Percentiles rank a stretch among this genome's conserved stretches.
phyloP scores from a whole-genome alignment of 1,140 invertebrate species.

The Drosophila miranda region DNA sequence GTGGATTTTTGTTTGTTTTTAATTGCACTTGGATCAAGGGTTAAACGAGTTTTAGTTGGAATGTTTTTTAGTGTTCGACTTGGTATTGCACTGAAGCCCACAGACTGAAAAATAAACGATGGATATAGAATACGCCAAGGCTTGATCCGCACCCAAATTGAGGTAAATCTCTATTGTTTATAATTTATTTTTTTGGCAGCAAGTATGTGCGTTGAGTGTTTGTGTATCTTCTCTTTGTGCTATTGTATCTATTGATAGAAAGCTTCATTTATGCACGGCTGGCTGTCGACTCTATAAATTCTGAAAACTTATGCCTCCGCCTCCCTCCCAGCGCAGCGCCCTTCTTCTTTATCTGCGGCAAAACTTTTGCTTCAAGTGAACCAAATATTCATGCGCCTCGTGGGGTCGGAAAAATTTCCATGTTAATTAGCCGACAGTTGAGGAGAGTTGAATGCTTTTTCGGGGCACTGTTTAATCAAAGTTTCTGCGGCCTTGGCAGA shows the following conservation, averaged over 20 bases:
- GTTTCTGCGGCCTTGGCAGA: slow-evolving; percentile 39
- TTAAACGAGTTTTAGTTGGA: slow-evolving; percentile 24
- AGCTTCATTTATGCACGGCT: slow-evolving; percentile 45
- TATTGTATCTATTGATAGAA: slow-evolving; percentile 40
- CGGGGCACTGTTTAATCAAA: slow-evolving; percentile 35
- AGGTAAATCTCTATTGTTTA: slow-evolving; percentile 45
- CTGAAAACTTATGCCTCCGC: slow-evolving; percentile 42
- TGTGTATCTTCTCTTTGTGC: slow-evolving; percentile 12
- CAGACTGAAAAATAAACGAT: slow-evolving; percentile 32
- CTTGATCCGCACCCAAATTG: slow-evolving; percentile 22
- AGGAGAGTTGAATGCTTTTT: slow-evolving; percentile 6
- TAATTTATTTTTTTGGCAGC: slow-evolving; percentile 32
- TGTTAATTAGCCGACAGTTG: slow-evolving; percentile 48
- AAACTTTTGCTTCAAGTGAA: slow-evolving; percentile 25
- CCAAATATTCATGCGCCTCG: background rate
- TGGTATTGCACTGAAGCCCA: slow-evolving; percentile 60
- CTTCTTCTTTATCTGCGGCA: slow-evolving; percentile 6
- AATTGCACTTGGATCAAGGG: slow-evolving; percentile 48
- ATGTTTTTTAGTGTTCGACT: slow-evolving; percentile 41
- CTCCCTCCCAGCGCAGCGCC: background rate
- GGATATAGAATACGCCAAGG: background rate
- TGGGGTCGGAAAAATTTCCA: slow-evolving; percentile 37
- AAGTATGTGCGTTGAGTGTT: slow-evolving; percentile 18
- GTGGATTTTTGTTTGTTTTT: slow-evolving; percentile 36
- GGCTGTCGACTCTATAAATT: slow-evolving; percentile 46